Evolutionary conservation across 2,113 vertebrate genomes (phyloP).

Genomic region (Gymnobelideus leadbeateri): DNA sequence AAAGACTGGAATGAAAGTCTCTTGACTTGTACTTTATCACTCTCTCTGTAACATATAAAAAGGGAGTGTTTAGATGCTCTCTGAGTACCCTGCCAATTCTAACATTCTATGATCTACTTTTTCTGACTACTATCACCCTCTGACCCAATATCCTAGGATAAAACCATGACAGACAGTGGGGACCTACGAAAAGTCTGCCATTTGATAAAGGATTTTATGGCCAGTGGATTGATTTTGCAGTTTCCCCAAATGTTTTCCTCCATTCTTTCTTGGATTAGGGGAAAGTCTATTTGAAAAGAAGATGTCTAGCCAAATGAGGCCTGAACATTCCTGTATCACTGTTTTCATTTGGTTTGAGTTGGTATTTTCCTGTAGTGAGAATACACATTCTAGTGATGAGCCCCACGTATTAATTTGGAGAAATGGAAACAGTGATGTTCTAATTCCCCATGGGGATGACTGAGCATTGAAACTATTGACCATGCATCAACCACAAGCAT

Average conservation of each 20-base stretch:
- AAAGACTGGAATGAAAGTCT: not conserved
- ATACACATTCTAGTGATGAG: conserved; percentile 61
- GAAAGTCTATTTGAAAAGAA: conserved; percentile 33
- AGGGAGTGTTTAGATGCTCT: not conserved
- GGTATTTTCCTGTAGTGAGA: conserved; percentile 55
- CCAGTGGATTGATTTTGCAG: conserved; percentile 45
- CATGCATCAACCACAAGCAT: conserved; percentile 1
- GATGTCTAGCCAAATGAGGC: conserved; percentile 65
- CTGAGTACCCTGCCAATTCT: not conserved
- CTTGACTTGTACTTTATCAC: not conserved
- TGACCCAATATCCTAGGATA: not conserved
- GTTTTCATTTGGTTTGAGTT: conserved; percentile 58
- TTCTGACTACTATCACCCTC: not conserved
- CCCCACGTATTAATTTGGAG: conserved; percentile 66
- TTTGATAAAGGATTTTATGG: not conserved
- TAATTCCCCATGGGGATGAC: conserved; percentile 65
- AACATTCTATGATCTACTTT: not conserved
- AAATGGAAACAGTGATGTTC: conserved; percentile 72
- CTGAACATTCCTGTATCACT: conserved; percentile 51
- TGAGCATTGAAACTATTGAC: not conserved
- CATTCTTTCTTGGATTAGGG: not conserved
- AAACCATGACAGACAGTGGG: not conserved
- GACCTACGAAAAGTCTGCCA: not conserved
- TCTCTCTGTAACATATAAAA: not conserved
- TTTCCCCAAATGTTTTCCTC: conserved; percentile 40